Conservation (phyloP, 2,888 invertebrate genomes). For the Yponomeuta cagnagella region DNA sequence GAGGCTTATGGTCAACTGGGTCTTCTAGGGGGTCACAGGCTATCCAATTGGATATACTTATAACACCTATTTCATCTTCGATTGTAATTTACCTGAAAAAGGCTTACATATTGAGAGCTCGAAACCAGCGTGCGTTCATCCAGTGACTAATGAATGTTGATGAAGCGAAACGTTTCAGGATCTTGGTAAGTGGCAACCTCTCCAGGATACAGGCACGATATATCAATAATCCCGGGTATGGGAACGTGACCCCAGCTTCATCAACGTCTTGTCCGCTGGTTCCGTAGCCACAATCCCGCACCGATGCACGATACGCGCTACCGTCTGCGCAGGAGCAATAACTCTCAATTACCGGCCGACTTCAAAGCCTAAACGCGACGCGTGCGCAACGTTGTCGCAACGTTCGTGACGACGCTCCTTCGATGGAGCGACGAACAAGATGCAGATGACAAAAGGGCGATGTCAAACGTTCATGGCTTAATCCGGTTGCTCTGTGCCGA, state of each 20-base stretch:
- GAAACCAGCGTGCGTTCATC: no score
- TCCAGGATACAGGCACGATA: no score
- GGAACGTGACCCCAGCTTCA: not conserved
- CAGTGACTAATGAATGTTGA: no score
- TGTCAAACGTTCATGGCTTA: not conserved
- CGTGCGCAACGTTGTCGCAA: not conserved
- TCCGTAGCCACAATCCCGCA: conserved; percentile 1
- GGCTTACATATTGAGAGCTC: no score
- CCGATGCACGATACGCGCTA: conserved; percentile 15
- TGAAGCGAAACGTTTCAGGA: no score
- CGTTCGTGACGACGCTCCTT: not conserved
- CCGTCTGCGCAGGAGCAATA: conserved; percentile 17
- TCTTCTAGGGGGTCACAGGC: no score
- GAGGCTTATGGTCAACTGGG: no score
- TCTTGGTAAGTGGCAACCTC: no score
- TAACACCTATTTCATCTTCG: no score
- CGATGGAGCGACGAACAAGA: not conserved
- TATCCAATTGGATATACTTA: no score
- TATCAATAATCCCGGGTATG: not conserved
- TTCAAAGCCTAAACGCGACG: conserved; percentile 12
- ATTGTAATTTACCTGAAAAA: no score
- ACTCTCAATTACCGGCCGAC: conserved; percentile 21
- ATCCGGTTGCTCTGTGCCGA: not conserved
- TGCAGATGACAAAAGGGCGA: not conserved
- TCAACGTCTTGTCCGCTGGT: not conserved